Conservation (phyloP, 2,113 vertebrate species). For the Indicator maculatus region DNA sequence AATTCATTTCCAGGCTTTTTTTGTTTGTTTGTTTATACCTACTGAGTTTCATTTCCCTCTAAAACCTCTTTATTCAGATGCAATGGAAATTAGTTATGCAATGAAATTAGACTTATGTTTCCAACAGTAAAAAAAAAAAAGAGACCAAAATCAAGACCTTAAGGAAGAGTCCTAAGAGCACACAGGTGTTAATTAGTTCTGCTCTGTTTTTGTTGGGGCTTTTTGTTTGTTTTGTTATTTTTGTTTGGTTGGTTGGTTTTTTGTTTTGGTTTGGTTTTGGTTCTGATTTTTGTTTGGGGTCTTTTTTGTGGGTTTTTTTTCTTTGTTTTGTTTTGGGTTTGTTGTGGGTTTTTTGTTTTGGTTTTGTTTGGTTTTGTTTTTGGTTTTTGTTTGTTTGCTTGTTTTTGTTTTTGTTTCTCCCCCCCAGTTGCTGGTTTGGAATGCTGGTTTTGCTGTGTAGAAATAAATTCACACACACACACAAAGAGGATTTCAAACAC, state of each 20-base stretch:
- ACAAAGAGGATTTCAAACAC: background rate
- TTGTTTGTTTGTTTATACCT: background rate
- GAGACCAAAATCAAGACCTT: background rate
- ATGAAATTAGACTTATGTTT: background rate
- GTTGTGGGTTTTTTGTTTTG: too few species aligned
- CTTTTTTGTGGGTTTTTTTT: background rate
- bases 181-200: background rate
- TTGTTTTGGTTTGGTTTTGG: background rate
- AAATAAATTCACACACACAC: background rate
- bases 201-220: too few species aligned
- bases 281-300: background rate
- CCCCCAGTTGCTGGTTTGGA: background rate
- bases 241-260: too few species aligned
- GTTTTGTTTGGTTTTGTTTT: too few species aligned
- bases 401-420: too few species aligned
- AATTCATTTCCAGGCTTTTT: background rate
- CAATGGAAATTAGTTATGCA: background rate
- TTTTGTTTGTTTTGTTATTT: too few species aligned
- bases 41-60: background rate
- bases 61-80: background rate
- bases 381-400: too few species aligned
- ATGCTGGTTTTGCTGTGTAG: background rate
- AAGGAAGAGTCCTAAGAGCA: background rate
- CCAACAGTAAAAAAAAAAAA: background rate
- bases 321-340: too few species aligned